Base-by-base conservation (phyloP, 92 coral and sea anemone species). In the Pocillopora grandis region DNA sequence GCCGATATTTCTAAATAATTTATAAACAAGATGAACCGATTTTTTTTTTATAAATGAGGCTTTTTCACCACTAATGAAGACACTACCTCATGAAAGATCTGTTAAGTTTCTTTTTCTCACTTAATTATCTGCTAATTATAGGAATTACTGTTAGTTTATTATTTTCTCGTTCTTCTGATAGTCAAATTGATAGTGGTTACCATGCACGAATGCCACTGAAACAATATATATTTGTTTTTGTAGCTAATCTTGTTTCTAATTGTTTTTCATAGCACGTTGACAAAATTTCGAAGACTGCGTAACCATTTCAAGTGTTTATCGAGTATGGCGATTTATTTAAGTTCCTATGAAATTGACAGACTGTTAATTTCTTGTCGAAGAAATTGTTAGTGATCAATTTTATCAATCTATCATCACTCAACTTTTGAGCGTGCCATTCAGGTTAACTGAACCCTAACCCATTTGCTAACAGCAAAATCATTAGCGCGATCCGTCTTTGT, bases 141-240 rank as follows among this genome's bases (percentile, higher is more conserved):
- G 52, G 52, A 42, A 7, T 42, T 42, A 42, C 8, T 42, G 52
- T 42, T 42, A 42, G 52, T 42, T 42, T 42, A 3, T 7, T 42
- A 3, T 7, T 42, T 42, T 42, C 52, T 42, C 8, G 8, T 42
- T 42, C 52, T 42, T 42, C 52, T 42, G 52, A 42, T 42, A 42
- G 52, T 42, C 52, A 42, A 42, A 42, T 33, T 35, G 72, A 68
- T 31, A 16, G 14, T 27, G 21, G 21, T 37, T 27, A 12, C 75
- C 11, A 72, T 58, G 85, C 85, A 59, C 71, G 85, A 60, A 18
- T 71, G 70, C 71, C 69, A 59, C 20, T 59, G 57, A 60, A 59
- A 70, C 58, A 69, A 69, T 58, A 35, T 19, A 21, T 81, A 70
- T 81, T 81, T 68, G 76, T 59, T 81, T 81, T 81, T 71, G 56